phyloP scores from a whole-genome alignment of 2,113 vertebrate genomes.

The Anhinga anhinga region DNA sequence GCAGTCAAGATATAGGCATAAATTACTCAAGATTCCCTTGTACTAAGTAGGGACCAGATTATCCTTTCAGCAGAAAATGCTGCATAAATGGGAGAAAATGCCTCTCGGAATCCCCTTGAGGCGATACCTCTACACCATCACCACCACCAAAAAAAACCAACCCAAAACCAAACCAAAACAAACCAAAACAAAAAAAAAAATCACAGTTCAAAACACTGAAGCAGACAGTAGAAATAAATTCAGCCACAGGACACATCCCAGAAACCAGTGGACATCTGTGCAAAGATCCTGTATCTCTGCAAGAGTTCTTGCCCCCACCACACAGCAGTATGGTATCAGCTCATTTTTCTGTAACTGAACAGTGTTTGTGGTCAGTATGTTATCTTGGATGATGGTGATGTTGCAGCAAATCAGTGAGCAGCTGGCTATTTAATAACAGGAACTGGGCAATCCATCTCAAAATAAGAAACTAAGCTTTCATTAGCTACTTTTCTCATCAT shows the following conservation, averaged over 20 bases:
- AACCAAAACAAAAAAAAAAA: background rate
- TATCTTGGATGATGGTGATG: background rate
- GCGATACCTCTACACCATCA: background rate
- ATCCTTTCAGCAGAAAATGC: background rate
- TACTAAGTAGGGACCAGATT: background rate
- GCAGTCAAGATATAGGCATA: background rate
- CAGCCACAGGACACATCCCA: background rate
- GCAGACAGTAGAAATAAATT: background rate
- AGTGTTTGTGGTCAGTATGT: background rate
- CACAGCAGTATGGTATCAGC: background rate
- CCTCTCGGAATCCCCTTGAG: background rate
- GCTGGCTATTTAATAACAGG: background rate
- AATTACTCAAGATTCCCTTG: background rate
- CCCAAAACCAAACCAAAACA: too few species aligned
- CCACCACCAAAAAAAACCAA: background rate
- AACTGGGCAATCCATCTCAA: background rate
- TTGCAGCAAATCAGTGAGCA: background rate
- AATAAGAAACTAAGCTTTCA: background rate
- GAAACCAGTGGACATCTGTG: accelerated
- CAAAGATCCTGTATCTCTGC: background rate
- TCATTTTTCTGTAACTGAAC: background rate
- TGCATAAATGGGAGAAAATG: background rate
- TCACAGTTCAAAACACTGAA: background rate
- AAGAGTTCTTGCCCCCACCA: background rate
- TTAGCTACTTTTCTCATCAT: background rate